phyloP scores from a whole-genome alignment of 2,113 vertebrate species.

The Cavia aperea region DNA sequence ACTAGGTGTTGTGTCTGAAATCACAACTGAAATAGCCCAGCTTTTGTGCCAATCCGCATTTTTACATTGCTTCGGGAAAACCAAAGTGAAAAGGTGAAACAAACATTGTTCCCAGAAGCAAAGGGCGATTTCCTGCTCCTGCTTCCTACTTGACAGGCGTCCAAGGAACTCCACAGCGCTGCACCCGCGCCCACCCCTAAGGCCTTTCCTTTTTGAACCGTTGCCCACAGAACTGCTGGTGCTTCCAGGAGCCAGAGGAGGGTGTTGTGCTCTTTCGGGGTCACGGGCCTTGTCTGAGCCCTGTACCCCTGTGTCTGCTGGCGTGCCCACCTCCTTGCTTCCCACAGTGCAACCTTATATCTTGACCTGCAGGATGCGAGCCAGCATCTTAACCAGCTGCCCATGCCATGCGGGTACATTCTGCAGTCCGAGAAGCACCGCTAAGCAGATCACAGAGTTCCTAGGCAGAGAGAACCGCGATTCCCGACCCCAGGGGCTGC shows the following conservation, averaged over 20 bases:
- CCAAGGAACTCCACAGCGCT: background rate
- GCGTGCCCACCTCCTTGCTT: background rate
- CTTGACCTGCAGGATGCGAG: background rate
- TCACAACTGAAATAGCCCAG: background rate
- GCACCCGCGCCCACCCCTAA: background rate
- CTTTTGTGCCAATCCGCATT: background rate
- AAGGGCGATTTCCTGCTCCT: background rate
- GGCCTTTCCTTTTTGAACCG: background rate
- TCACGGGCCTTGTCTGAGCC: background rate
- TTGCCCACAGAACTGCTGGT: background rate
- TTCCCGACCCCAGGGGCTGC: accelerated
- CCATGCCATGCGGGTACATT: accelerated
- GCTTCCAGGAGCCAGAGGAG: accelerated
- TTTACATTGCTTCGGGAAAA: background rate
- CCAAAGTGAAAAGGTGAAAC: background rate
- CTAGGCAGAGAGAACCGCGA: background rate
- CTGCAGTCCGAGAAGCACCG: background rate
- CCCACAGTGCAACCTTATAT: background rate
- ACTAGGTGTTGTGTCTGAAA: slow-evolving; percentile 9
- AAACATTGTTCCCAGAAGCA: background rate
- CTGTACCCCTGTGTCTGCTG: background rate
- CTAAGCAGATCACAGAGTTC: background rate
- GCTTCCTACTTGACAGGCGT: background rate
- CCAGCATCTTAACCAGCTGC: background rate
- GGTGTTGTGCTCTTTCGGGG: background rate